Base-by-base conservation (phyloP, 2,888 invertebrate genomes). In the Julus scandinavius region DNA sequence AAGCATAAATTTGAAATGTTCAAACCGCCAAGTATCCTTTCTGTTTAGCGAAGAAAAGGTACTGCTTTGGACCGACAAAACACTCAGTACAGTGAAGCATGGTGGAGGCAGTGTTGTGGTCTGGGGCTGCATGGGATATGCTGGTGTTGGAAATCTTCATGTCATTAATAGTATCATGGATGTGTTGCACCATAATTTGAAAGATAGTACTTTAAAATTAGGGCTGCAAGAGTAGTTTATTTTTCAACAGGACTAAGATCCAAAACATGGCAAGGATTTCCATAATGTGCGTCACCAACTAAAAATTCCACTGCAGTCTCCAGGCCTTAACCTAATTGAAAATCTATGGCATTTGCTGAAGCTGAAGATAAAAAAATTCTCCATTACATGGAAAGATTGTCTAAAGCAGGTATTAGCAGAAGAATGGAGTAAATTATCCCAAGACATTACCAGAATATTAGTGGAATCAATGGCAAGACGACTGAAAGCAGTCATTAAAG, bases 81-180 rank as follows among this genome's bases (percentile, higher is more conserved):
- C 89, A 80, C 80, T 80, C 29, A 29, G 38, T 40, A 83, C 83
- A 7, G 89, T 90, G 5, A 89, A 90, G 58, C 89, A 90, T 83
- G 89, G 89, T 3, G 89, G 89, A 29, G 89, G 89, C 2, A 87
- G 38, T 9, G 49, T 89, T 29, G 89, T 89, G 89, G 88, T 90
- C 17, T 90, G 89, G 89, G 89, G 89, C 13, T 90, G 88, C 84
- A 88, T 90, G 41, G 29, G 87, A 6, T 15, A 87, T n/a, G 45
- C 63, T 38, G 89, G 89, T 6, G 88, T 88, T 63, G 89, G 90
- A 7, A 54, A 88, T 45, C 40, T 90, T 7, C 58, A 40, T 41
- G 17, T 86, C 11, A 87, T 90, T n/a, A 58, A 88, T 20, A 87
- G 87, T 1, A 89, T 89, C 89, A 50, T 89, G 54, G 15, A 54